Evolutionary conservation across 2,113 vertebrate genomes (phyloP).

Genomic region (Campylomormyrus tamandua): DNA sequence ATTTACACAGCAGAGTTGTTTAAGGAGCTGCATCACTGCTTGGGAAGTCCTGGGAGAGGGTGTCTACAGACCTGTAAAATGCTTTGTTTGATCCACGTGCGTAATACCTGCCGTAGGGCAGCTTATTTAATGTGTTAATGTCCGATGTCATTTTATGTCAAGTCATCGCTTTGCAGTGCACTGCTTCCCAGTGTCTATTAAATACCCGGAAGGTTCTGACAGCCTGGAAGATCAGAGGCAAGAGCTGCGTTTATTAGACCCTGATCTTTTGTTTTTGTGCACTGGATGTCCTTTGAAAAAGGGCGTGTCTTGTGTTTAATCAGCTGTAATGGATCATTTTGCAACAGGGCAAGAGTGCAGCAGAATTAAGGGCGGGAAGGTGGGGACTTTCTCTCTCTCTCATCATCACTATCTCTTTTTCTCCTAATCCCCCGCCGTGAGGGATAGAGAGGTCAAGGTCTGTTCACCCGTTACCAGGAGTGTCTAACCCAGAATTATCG

Average conservation of each 20-base stretch:
- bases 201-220: neutral
- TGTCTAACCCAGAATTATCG: conserved; percentile 2
- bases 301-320: neutral
- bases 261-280: neutral
- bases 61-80: neutral
- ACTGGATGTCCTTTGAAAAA: neutral
- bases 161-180: neutral
- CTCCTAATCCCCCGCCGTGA: neutral
- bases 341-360: neutral
- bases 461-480: neutral
- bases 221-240: neutral
- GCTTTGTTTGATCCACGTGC: neutral
- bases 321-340: neutral
- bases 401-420: neutral
- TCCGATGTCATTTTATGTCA: neutral
- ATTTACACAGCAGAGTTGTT: neutral
- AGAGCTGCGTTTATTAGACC: neutral
- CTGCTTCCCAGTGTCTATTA: neutral
- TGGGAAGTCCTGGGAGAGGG: neutral
- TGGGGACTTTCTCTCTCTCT: neutral
- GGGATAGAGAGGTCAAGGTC: conserved; percentile 7
- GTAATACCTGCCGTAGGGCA: neutral
- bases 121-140: neutral
- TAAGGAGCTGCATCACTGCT: neutral
- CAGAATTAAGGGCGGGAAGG: neutral